Evolutionary conservation across 2,113 vertebrate species (phyloP), one percentile per base, ranked within the genome.

Genomic region (Cebus imitator): DNA sequence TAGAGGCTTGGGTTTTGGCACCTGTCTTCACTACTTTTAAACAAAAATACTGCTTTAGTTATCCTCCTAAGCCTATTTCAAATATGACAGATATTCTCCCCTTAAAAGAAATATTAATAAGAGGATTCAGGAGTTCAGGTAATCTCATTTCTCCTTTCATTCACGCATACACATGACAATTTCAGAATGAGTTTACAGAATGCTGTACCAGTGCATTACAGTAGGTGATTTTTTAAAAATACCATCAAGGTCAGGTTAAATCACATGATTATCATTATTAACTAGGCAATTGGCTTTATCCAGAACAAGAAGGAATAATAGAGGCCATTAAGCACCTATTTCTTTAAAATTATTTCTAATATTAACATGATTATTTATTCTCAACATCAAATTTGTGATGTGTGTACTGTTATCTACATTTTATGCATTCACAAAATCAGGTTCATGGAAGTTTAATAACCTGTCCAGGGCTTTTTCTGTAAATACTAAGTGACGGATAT

Each of bases 281-380:
- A 23, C 50, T 23, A 64, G 13, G 50, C 40, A 85, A n/a, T 45
- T 80, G 82, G 17, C 35, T 45, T 83, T 43, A 82, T 61, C 6
- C 55, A 61, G 21, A 87, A 61, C 48, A 48, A 72, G 16, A 86
- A 25, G 14, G n/a, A 8, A 11, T 52, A 30, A 37, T 20, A 93
- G 73, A 6, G 45, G 16, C 25, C 66, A 55, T 75, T 45, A 68
- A 6, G 14, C 10, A 52, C 18, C 40, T 86, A 88, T 32, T 90
- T 85, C 48, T 68, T 83, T 81, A 20, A 90, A 96, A 80, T 86
- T 91, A 86, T 83, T 96, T 90, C 66, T 80, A 76, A 76, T 88
- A 73, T 40, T 68, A 64, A 12, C 57, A 72, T 66, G 82, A 23
- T 52, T 64, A 79, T 52, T 86, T 64, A 79, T 52, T 86, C 48